Evolutionary conservation across 2,888 invertebrate genomes (phyloP).

Genomic region (Miltochrista miniata): DNA sequence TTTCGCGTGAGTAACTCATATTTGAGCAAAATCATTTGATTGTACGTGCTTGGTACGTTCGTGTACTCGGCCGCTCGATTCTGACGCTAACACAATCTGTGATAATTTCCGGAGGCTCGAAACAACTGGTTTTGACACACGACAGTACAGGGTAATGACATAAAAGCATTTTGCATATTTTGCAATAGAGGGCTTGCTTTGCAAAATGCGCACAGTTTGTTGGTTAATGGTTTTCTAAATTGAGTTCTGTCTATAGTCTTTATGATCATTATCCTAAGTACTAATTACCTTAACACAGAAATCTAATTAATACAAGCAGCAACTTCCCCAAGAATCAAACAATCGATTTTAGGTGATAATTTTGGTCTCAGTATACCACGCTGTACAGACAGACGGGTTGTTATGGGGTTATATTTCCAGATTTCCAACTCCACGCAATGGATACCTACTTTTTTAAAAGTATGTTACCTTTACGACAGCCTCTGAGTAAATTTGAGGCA

Average conservation of each 20-base stretch:
- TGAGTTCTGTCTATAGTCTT: not conserved
- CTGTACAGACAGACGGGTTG: not conserved
- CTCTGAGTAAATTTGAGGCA: no score
- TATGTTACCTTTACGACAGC: no score
- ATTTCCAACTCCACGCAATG: no score
- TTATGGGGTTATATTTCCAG: no score
- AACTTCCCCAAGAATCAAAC: no score
- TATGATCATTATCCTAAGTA: no score
- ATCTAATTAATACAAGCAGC: no score
- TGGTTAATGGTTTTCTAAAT: constrained; percentile 6
- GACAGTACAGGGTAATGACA: constrained; percentile 16
- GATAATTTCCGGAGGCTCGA: constrained; percentile 39
- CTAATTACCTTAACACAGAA: no score
- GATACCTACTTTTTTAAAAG: no score
- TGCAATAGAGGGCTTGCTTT: not conserved
- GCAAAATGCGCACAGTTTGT: not conserved
- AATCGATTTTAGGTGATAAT: not conserved
- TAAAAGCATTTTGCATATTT: constrained; percentile 11
- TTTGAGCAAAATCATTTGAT: constrained; percentile 13
- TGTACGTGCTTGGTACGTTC: not conserved
- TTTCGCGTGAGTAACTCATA: constrained; percentile 18
- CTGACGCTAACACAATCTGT: constrained; percentile 32
- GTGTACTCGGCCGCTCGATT: constrained; percentile 7
- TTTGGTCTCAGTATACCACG: not conserved
- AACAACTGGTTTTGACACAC: constrained; percentile 24